Base-by-base conservation (phyloP, 2,797 vertebrate genomes). In the Discoglossus pictus region DNA sequence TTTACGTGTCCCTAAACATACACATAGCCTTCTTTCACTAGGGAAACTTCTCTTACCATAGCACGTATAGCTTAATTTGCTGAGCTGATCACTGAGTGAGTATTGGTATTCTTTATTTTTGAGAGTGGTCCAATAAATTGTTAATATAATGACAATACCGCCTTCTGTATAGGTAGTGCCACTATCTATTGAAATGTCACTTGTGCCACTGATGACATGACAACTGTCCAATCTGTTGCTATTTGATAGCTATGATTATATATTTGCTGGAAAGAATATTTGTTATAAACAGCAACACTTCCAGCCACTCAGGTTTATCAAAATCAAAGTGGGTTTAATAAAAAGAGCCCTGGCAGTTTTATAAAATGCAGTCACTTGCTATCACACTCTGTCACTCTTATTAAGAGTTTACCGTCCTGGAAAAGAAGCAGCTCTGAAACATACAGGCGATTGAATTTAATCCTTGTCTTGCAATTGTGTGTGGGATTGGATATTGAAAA, bases 391-490 rank as follows among this genome's bases (percentile, higher is more conserved):
- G 21, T 78, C 73, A 61, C 70, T 61, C 73, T 85, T 82, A 83
- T 82, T 86, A 86, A 84, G 79, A 63, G 77, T 83, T 83, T 80
- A 75, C 75, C 47, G 72, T 82, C 84, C 78, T 85, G 62, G n/a
- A 75, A 83, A 68, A 83, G 73, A 80, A 82, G 36, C 73, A 78
- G 76, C 80, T 86, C 80, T 87, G 83, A 85, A 88, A 88, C 84
- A 77, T 78, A 83, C 80, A 80, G 77, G 82, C 80, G 82, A 83
- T 83, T 86, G 86, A 77, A 79, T 85, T 88, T 89, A 92, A 88
- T 88, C 87, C 89, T 89, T 80, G 83, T 82, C 84, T 87, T 81
- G 85, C 84, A 88, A 83, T 90, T 90, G 89, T 82, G 83, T 87
- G 82, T 82, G 79, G 83, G 85, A 84, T 79, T 86, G 83, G 83